Evolutionary conservation across 2,888 invertebrate genomes (phyloP), one percentile per base, ranked within the genome.

Genomic region (Eulithis prunata): DNA sequence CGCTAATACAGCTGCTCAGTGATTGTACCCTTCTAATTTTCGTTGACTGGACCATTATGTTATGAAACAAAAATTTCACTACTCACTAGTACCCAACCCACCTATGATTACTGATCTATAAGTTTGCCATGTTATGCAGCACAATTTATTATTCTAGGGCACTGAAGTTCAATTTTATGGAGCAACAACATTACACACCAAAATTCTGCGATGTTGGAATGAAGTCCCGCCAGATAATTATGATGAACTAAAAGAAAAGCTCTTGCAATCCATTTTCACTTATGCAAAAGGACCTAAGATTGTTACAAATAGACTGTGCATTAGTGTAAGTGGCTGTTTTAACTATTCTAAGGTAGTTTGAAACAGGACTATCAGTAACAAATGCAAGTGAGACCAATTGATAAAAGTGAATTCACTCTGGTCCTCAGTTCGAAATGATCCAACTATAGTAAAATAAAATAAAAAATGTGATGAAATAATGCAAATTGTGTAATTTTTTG

Each of bases 121-220:
- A 32, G 32, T 5, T 32, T 32, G 6, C 32, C 52, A n/a, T n/a
- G 5, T 45, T 45, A 3, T 14, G 1, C 4, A 13, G 5, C 7
- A 14, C 13, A 2, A 14, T 47, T 13, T 49, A 49, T 49, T 10
- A 38, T 61, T 61, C 38, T n/a, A 98, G 97, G 94, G 95, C 63
- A 95, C 96, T 72, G 98, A 98, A 92, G 96, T 98, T 43, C 98
- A 98, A 87, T 98, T 98, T 90, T 99, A 97, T 94, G 98, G 97
- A 62, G 98, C 98, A 4, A 97, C 97, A 56, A 98, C 98, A 36
- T 88, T 99, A 28, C 97, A 98, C 79, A 95, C 96, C 0, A 99
- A 99, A 87, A 95, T 99, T 58, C 95, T 97, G 76, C 96, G 97
- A 81, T 96, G 96, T 81, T 98, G 98, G 97, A 94, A 95, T 81